A percentile compares a stretch with the other conserved stretches of the same genome.
phyloP scores from a whole-genome alignment of 2,797 vertebrate genomes.

The Melanotaenia maccullochi region DNA sequence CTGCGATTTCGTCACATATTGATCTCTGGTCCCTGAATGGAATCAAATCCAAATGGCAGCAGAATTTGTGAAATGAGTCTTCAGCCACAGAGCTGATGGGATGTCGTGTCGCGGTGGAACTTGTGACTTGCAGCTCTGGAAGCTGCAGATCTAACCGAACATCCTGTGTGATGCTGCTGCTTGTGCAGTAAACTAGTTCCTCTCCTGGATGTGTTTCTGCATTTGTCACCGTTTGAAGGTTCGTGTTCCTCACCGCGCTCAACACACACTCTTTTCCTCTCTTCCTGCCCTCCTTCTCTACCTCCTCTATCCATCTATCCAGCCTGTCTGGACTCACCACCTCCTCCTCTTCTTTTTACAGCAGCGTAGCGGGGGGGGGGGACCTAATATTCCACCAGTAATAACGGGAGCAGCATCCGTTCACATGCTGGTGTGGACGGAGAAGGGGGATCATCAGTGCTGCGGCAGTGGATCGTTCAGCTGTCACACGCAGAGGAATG shows the following conservation, averaged over 20 bases:
- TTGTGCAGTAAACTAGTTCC: conserved; percentile 13
- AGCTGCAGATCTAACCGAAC: background rate
- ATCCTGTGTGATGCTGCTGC: conserved; percentile 1
- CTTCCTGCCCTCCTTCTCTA: conserved; percentile 8
- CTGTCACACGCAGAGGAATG: conserved; percentile 73
- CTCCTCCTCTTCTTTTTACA: conserved; percentile 31
- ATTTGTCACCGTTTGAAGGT: conserved; percentile 34
- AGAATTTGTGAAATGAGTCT: too few species aligned
- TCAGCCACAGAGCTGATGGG: too few species aligned
- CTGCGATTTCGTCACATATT: too few species aligned
- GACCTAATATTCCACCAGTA: conserved; percentile 33
- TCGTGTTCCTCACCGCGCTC: conserved; percentile 20
- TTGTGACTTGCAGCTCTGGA: too few species aligned
- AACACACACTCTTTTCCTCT: conserved; percentile 10
- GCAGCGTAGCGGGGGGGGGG: conserved; percentile 15
- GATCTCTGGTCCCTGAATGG: too few species aligned
- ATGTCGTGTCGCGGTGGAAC: too few species aligned
- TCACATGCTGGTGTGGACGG: conserved; percentile 23
- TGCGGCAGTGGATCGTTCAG: conserved; percentile 53
- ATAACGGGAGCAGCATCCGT: conserved; percentile 28
- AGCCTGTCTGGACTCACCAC: conserved; percentile 50
- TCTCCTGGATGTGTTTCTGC: conserved; percentile 27
- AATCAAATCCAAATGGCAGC: too few species aligned
- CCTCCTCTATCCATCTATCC: conserved; percentile 43
- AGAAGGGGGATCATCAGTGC: conserved; percentile 30